Percentiles rank a stretch among this genome's conserved stretches.
These are phyloP conservation scores for Scolopax mira DNA, from an alignment of 2,113 vertebrate genomes.

Conservation along the genomic window DNA sequence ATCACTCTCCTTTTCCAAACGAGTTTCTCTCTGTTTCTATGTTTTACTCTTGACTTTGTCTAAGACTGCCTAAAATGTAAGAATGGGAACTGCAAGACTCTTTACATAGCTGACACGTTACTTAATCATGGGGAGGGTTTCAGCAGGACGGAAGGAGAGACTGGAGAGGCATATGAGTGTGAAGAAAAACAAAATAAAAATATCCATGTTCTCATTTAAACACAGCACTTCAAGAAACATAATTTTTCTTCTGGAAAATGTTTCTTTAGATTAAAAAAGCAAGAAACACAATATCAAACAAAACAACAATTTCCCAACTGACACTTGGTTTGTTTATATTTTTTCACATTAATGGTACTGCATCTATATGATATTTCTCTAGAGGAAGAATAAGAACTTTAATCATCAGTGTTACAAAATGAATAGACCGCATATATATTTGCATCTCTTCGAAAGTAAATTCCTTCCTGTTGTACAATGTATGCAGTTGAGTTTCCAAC, in stretches of 20 bases:
- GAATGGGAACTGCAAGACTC: neutral
- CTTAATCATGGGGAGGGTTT: neutral
- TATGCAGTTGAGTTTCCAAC: neutral
- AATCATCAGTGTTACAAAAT: neutral
- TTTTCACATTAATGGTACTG: neutral
- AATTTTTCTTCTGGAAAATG: neutral
- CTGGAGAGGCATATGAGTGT: neutral
- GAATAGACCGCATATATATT: neutral
- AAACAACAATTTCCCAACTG: neutral
- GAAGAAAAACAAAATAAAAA: neutral
- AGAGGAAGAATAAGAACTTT: neutral
- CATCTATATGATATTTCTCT: neutral
- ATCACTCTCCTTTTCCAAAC: neutral
- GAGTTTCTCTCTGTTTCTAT: neutral
- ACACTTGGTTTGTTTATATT: neutral
- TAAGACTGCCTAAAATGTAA: neutral
- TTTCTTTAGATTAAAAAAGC: neutral
- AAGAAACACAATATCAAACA: neutral
- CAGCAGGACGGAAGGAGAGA: neutral
- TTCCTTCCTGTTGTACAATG: neutral
- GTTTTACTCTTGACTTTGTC: neutral
- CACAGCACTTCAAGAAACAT: neutral
- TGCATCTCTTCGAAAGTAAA: neutral
- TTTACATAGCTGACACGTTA: neutral
- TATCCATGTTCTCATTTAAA: neutral